Percentiles rank a stretch among this genome's conserved stretches.
Evolutionary conservation across 1,140 invertebrate genomes (phyloP).

Genomic region (Protaetia brevitarsis): DNA sequence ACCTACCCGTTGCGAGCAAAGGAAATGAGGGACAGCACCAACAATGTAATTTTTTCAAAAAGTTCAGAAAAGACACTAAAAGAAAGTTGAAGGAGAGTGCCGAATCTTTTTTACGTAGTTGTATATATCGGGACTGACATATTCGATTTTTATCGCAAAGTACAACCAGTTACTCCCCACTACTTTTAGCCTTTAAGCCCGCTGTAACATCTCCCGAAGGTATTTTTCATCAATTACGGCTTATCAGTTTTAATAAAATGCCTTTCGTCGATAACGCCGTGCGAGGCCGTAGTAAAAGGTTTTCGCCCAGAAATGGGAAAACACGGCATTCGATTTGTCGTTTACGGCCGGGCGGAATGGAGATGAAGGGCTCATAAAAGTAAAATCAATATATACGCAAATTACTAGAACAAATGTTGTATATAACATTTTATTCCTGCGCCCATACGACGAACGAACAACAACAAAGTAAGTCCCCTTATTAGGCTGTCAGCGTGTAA

Average conservation of each 20-base stretch:
- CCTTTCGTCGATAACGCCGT: not conserved
- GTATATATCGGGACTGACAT: no score
- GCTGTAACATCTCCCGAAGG: not conserved
- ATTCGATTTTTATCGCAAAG: no score
- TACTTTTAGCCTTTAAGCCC: no score
- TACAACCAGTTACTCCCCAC: no score
- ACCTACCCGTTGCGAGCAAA: no score
- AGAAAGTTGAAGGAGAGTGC: no score
- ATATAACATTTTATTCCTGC: not conserved
- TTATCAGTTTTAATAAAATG: not conserved
- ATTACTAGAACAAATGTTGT: conserved; percentile 5
- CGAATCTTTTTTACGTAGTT: no score
- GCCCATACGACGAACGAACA: no score
- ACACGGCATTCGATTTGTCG: conserved; percentile 5
- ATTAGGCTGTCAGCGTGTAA: not conserved
- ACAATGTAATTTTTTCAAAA: no score
- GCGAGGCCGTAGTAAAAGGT: not conserved
- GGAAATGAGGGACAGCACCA: no score
- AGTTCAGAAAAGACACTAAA: no score
- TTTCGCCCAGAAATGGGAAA: not conserved
- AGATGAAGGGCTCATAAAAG: not conserved
- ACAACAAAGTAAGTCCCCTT: not conserved
- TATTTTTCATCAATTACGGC: not conserved
- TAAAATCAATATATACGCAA: conserved; percentile 11
- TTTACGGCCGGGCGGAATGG: not conserved